Percentiles rank a stretch among this genome's conserved stretches.
These are phyloP conservation scores for Sebastes fasciatus DNA, from an alignment of 2,113 vertebrate species.

Conservation along the genomic window DNA sequence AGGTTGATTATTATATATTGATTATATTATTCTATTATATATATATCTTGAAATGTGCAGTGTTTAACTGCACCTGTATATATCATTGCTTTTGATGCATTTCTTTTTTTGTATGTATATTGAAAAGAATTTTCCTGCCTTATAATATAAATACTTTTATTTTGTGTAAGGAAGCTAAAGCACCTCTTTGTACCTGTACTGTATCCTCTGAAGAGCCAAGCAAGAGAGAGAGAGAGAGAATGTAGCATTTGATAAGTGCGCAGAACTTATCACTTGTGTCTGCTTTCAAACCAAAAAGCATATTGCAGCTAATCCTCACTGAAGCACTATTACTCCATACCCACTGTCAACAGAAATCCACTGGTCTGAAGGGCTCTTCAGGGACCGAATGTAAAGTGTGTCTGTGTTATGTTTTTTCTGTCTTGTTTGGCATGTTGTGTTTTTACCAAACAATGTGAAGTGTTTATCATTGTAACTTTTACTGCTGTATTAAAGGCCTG, in stretches of 20 bases:
- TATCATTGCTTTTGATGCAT: conserved; percentile 6
- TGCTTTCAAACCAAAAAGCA: conserved; percentile 45
- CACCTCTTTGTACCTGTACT: conserved; percentile 27
- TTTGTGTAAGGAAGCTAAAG: conserved; percentile 15
- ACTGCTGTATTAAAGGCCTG: conserved; percentile 25
- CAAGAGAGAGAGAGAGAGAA: background rate
- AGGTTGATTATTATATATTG: background rate
- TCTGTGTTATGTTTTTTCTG: background rate
- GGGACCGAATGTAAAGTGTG: background rate
- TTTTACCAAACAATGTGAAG: conserved; percentile 35
- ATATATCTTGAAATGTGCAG: conserved; percentile 40
- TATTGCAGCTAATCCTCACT: conserved; percentile 20
- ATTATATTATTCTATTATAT: background rate
- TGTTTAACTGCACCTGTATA: conserved; percentile 36
- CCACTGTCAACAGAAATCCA: background rate
- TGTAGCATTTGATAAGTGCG: conserved; percentile 37
- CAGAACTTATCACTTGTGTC: background rate
- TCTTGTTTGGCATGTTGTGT: conserved; percentile 30
- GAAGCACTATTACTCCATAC: background rate
- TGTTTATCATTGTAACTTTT: conserved; percentile 1
- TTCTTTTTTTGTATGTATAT: conserved; percentile 12
- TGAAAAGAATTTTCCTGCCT: conserved; percentile 62
- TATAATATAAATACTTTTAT: conserved; percentile 32
- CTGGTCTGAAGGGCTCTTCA: conserved; percentile 22
- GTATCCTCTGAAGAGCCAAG: conserved; percentile 29